Conservation (phyloP, 2,113 vertebrate genomes). For the Archocentrus centrarchus region DNA sequence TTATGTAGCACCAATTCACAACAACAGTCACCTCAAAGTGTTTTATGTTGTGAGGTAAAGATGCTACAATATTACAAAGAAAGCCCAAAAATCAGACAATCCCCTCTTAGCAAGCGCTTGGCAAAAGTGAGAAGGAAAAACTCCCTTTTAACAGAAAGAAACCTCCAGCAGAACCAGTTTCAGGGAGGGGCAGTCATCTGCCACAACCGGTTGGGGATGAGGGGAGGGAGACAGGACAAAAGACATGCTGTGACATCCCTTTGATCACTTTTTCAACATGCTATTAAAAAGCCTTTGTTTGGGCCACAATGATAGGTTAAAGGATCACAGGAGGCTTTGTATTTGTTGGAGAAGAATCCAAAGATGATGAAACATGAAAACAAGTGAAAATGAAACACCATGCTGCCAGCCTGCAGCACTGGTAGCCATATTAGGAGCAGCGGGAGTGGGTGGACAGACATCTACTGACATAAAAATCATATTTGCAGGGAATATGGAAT, state of each 20-base stretch:
- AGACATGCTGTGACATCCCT: not conserved
- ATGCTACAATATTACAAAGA: not conserved
- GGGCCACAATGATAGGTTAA: accelerated
- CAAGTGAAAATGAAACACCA: accelerated
- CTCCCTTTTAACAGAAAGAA: not conserved
- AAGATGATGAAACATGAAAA: not conserved
- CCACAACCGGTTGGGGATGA: no score
- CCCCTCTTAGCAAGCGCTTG: accelerated
- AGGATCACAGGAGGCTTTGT: not conserved
- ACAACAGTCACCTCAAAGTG: not conserved
- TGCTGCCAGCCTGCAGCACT: not conserved
- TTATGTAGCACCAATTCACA: no score
- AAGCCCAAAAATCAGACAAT: not conserved
- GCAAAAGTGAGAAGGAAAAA: not conserved
- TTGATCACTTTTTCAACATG: not conserved
- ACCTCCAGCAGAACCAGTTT: no score
- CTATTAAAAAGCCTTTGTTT: not conserved
- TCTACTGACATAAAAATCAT: not conserved
- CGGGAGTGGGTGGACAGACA: not conserved
- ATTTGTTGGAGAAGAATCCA: not conserved
- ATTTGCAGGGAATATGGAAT: no score
- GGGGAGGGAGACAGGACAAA: no score
- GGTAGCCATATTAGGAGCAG: not conserved
- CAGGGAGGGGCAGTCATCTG: no score
- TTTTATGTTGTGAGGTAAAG: not conserved